phyloP scores from a whole-genome alignment of 2,888 invertebrate genomes.

The Sacculina carcini region DNA sequence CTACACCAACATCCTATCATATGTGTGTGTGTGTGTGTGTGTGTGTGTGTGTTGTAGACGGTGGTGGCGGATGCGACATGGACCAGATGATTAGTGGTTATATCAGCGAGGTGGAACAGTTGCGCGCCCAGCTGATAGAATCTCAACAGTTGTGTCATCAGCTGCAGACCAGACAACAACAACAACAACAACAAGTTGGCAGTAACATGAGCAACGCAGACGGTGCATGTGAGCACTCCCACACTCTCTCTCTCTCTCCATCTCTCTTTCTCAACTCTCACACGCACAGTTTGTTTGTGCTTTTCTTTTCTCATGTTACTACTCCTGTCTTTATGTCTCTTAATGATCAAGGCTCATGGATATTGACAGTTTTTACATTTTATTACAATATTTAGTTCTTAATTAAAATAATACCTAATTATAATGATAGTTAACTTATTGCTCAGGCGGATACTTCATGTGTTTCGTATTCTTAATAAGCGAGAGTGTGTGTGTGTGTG shows the following conservation, averaged over 20 bases:
- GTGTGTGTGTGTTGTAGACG: not conserved
- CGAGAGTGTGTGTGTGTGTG: not conserved
- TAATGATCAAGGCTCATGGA: too few species aligned
- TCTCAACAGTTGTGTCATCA: conserved; percentile 52
- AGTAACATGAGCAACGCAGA: conserved; percentile 14
- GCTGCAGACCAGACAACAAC: conserved; percentile 26
- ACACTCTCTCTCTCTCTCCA: conserved; percentile 2
- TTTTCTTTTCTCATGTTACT: too few species aligned
- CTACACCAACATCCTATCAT: too few species aligned
- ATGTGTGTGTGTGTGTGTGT: not conserved
- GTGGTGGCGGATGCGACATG: conserved; percentile 27
- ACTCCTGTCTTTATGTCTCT: too few species aligned
- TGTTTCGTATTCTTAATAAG: too few species aligned
- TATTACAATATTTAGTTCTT: too few species aligned
- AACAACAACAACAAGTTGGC: conserved; percentile 11
- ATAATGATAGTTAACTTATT: too few species aligned
- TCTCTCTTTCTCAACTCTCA: not conserved
- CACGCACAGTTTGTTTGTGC: too few species aligned
- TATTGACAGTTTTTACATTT: too few species aligned
- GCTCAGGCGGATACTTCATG: too few species aligned
- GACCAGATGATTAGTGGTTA: conserved; percentile 51
- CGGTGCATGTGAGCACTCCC: conserved; percentile 12
- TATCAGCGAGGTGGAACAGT: conserved; percentile 66
- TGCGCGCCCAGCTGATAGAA: conserved; percentile 64
- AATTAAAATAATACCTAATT: too few species aligned